phyloP scores from a whole-genome alignment of 2,113 vertebrate species.

The Carollia perspicillata region DNA sequence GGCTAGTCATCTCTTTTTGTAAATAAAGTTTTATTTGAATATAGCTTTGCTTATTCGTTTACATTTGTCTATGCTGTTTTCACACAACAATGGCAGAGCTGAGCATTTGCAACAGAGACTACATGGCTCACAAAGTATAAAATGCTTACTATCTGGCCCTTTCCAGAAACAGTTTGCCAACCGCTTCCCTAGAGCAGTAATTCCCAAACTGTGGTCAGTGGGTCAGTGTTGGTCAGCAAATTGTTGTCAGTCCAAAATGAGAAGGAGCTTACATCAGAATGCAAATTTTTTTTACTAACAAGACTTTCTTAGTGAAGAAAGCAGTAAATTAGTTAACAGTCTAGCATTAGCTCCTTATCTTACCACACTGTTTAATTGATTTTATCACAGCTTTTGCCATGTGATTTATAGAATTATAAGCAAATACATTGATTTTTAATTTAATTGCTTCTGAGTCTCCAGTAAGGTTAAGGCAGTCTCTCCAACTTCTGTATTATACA shows the following conservation, averaged over 20 bases:
- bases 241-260: background rate
- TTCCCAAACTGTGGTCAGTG: background rate
- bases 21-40: slow-evolving; percentile 33
- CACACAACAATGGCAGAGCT: background rate
- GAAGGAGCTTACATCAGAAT: background rate
- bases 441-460: slow-evolving; percentile 8
- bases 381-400: slow-evolving; percentile 3
- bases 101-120: background rate
- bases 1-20: background rate
- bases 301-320: slow-evolving; percentile 26
- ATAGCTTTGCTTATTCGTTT: background rate
- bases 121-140: background rate
- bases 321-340: background rate
- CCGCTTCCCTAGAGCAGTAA: background rate
- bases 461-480: background rate
- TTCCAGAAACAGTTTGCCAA: background rate
- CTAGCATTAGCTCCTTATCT: background rate
- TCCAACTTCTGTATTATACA: background rate
- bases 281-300: background rate
- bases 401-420: background rate
- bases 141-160: background rate
- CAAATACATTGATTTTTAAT: background rate
- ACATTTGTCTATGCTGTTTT: background rate
- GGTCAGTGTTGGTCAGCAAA: slow-evolving; percentile 1
- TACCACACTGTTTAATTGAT: background rate